phyloP scores from a whole-genome alignment of 2,888 invertebrate genomes.

The Priocnemis perturbator region DNA sequence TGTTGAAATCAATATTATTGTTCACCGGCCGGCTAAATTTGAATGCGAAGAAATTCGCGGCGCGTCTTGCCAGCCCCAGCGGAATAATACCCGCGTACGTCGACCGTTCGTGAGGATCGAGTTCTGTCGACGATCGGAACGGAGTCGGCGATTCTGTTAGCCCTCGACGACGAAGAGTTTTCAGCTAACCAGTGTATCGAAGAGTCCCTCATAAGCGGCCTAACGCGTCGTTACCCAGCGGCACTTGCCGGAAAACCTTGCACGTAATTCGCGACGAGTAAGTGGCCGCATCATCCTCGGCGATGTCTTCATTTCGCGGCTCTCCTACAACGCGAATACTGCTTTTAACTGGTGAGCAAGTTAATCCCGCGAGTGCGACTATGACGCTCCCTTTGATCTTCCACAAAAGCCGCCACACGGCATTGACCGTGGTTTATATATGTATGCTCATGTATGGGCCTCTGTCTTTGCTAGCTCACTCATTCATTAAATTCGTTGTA shows the following conservation, averaged over 20 bases:
- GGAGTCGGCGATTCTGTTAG: too few species aligned
- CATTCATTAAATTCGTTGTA: conserved; percentile 75
- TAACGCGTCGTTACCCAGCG: neutral
- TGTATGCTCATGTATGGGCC: conserved; percentile 69
- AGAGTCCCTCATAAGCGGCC: conserved; percentile 1
- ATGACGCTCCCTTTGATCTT: conserved; percentile 68
- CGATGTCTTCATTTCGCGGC: too few species aligned
- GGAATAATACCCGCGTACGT: conserved; percentile 19
- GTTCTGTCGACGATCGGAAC: neutral
- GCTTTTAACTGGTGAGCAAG: conserved; percentile 28
- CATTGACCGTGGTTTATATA: conserved; percentile 74
- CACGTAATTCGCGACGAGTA: too few species aligned
- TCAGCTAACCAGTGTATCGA: too few species aligned
- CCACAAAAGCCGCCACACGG: conserved; percentile 73
- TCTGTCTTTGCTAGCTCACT: conserved; percentile 72
- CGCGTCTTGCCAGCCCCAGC: conserved; percentile 29
- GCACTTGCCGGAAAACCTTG: neutral
- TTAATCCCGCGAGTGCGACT: conserved; percentile 56
- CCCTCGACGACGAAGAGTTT: conserved; percentile 11
- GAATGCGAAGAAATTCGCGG: conserved; percentile 47
- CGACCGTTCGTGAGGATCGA: conserved; percentile 1
- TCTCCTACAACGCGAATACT: neutral
- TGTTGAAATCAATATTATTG: conserved; percentile 71
- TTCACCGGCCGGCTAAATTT: conserved; percentile 67
- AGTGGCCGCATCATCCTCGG: neutral